Percentiles rank a stretch among this genome's conserved stretches.
Evolutionary conservation across 2,113 vertebrate species (phyloP).

Genomic region (Tragelaphus scriptus): DNA sequence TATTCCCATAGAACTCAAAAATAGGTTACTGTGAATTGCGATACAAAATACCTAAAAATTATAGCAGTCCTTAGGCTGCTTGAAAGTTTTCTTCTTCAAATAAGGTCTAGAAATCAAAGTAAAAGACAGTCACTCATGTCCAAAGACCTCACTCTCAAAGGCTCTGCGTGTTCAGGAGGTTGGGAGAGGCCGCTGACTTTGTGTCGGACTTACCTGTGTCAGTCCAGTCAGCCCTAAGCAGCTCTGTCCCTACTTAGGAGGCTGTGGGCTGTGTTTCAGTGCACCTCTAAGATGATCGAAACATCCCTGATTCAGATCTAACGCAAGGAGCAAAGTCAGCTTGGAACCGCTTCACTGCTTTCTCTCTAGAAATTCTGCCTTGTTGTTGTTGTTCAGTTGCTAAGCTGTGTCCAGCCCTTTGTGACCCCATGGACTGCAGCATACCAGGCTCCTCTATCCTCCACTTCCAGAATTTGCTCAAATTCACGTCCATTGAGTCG

Average conservation of each 20-base stretch:
- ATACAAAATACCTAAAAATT: background rate
- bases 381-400: background rate
- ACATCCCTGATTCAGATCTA: background rate
- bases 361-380: background rate
- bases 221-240: fast-evolving
- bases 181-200: background rate
- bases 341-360: background rate
- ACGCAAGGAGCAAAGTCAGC: fast-evolving
- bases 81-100: background rate
- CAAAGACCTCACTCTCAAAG: background rate
- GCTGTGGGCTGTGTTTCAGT: background rate
- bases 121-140: background rate
- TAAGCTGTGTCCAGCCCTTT: background rate
- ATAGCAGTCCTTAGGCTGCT: background rate
- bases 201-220: fast-evolving
- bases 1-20: background rate
- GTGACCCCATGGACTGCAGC: background rate
- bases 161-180: fast-evolving
- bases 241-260: no score
- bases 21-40: background rate
- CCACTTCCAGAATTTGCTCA: background rate
- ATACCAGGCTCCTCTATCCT: background rate
- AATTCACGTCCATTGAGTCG: background rate
- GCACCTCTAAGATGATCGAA: background rate
- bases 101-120: background rate